Conservation (phyloP, 2,888 invertebrate genomes). For the Pyrrhia umbra region DNA sequence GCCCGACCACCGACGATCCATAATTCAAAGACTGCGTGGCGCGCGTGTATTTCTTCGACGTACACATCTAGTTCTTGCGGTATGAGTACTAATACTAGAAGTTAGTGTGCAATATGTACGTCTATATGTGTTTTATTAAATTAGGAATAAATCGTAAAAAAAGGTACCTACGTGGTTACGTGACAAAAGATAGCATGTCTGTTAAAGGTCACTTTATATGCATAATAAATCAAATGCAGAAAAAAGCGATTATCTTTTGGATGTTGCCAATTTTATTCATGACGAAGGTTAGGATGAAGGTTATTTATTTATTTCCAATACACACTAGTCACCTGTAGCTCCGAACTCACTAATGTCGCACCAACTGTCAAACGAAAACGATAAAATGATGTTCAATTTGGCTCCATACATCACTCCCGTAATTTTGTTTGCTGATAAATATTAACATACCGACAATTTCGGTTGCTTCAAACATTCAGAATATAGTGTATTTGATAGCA, state of each 20-base stretch:
- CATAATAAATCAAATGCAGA: background rate
- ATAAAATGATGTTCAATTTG: constrained; percentile 14
- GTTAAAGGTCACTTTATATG: background rate
- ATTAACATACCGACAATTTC: background rate
- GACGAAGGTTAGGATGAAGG: background rate
- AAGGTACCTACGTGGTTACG: too few species aligned
- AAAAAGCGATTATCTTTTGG: background rate
- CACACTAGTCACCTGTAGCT: constrained; percentile 1
- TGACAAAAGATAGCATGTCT: background rate
- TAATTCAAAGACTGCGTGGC: too few species aligned
- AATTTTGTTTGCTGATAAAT: background rate
- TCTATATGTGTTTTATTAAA: too few species aligned
- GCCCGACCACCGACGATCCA: too few species aligned
- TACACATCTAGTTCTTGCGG: too few species aligned
- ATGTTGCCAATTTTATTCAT: background rate
- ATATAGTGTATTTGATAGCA: constrained; percentile 7
- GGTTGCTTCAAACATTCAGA: constrained; percentile 10
- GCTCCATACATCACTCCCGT: background rate
- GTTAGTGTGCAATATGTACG: too few species aligned
- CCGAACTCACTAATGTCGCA: constrained; percentile 2
- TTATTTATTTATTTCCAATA: background rate
- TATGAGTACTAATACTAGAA: too few species aligned
- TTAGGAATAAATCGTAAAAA: too few species aligned
- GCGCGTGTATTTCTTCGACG: too few species aligned
- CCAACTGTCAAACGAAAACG: constrained; percentile 17